These are phyloP conservation scores for Trididemnum nubilum DNA, from an alignment of 23 tunicate genomes.

Conservation along the genomic window DNA sequence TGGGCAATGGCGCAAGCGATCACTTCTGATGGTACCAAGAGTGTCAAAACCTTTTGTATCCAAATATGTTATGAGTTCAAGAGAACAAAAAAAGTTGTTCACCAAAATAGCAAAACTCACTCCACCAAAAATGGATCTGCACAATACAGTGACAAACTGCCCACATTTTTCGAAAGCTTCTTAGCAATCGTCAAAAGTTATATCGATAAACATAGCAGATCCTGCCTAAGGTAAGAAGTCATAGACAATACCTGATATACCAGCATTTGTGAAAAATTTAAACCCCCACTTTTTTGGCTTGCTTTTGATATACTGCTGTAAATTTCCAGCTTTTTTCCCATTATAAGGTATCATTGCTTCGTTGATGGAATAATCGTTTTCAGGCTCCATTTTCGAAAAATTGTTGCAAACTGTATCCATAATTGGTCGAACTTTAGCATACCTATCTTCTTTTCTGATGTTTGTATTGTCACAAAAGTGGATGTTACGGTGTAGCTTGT, in stretches of 20 bases:
- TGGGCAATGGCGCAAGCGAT: neutral
- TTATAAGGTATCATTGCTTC: neutral
- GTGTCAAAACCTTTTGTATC: neutral
- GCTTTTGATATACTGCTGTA: too few species aligned
- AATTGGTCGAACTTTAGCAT: too few species aligned
- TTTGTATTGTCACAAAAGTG: neutral
- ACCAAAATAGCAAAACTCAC: neutral
- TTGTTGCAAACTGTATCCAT: too few species aligned
- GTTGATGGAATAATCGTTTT: too few species aligned
- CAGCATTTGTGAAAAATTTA: neutral
- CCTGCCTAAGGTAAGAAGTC: neutral
- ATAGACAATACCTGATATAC: neutral
- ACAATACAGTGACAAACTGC: neutral
- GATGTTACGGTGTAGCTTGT: neutral
- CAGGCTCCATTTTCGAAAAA: too few species aligned
- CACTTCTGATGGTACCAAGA: neutral
- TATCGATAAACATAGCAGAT: neutral
- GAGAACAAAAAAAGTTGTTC: neutral
- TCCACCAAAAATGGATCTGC: neutral
- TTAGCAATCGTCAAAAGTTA: neutral
- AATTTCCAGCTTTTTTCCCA: neutral
- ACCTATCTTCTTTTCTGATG: neutral
- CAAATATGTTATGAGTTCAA: neutral
- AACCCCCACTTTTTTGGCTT: too few species aligned
- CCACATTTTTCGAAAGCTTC: too few species aligned